Evolutionary conservation across 2,797 vertebrate species (phyloP).

Genomic region (Anniella stebbinsi): DNA sequence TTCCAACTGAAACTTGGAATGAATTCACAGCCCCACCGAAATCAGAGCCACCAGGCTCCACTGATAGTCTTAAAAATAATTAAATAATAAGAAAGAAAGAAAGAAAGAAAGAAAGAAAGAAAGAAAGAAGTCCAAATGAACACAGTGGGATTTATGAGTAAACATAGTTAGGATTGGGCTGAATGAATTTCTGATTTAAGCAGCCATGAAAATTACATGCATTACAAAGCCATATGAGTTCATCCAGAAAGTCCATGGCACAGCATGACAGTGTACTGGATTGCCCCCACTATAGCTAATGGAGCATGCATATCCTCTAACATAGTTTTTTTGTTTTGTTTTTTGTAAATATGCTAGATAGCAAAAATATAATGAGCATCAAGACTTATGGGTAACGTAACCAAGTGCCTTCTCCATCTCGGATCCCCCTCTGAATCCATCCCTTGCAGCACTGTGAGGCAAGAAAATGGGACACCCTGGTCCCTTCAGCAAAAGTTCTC

Average conservation of each 20-base stretch:
- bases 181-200: neutral
- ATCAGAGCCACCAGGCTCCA: too few species aligned
- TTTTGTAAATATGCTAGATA: neutral
- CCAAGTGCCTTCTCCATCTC: neutral
- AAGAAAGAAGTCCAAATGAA: too few species aligned
- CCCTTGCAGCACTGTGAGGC: neutral
- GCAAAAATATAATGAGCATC: neutral
- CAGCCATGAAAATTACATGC: too few species aligned
- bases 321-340: neutral
- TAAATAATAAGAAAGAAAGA: too few species aligned
- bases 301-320: neutral
- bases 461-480: neutral
- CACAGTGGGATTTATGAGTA: too few species aligned
- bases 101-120: too few species aligned
- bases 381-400: neutral
- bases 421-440: neutral
- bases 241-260: neutral
- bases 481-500: constrained; percentile 23
- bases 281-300: neutral
- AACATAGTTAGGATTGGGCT: neutral
- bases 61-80: too few species aligned
- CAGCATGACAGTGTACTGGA: neutral
- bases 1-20: too few species aligned
- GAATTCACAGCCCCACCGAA: too few species aligned
- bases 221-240: neutral